Conservation (phyloP, 1,140 invertebrate genomes). For the Frieseomelitta varia region DNA sequence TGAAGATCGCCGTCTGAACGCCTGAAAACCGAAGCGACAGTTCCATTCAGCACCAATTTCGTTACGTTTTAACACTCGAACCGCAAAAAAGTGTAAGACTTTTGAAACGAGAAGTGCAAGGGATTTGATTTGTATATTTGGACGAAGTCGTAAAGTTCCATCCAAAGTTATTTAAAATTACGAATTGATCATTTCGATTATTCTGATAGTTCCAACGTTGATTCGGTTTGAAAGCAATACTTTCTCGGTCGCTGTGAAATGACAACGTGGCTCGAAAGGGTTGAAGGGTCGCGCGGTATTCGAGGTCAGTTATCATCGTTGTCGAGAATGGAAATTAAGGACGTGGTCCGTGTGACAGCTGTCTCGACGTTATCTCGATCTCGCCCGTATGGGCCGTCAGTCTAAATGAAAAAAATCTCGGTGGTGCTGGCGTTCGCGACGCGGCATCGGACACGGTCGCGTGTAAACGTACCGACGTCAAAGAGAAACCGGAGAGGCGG, state of each 20-base stretch:
- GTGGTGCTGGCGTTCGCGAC: neutral
- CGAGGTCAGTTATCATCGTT: neutral
- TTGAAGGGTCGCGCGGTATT: neutral
- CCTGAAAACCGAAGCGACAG: slow-evolving; percentile 46
- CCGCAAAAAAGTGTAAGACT: too few species aligned
- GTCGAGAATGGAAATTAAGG: slow-evolving; percentile 8
- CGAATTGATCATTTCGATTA: too few species aligned
- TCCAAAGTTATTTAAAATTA: too few species aligned
- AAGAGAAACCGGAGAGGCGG: neutral
- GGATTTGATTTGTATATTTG: neutral
- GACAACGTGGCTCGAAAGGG: neutral
- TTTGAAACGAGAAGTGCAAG: too few species aligned
- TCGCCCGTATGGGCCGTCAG: slow-evolving; percentile 50
- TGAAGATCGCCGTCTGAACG: slow-evolving; percentile 37
- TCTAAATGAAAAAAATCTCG: slow-evolving; percentile 48
- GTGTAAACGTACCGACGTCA: slow-evolving; percentile 13
- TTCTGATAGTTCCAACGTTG: too few species aligned
- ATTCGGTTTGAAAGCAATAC: neutral
- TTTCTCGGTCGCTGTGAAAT: neutral
- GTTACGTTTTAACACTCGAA: neutral
- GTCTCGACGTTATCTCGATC: slow-evolving; percentile 13
- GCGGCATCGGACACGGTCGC: slow-evolving; percentile 19
- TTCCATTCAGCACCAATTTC: neutral
- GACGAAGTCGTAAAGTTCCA: too few species aligned
- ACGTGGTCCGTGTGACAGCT: neutral